Evolutionary conservation across 1,140 invertebrate genomes (phyloP), one percentile per base, ranked within the genome.

Genomic region (Calephelis virginiensis): DNA sequence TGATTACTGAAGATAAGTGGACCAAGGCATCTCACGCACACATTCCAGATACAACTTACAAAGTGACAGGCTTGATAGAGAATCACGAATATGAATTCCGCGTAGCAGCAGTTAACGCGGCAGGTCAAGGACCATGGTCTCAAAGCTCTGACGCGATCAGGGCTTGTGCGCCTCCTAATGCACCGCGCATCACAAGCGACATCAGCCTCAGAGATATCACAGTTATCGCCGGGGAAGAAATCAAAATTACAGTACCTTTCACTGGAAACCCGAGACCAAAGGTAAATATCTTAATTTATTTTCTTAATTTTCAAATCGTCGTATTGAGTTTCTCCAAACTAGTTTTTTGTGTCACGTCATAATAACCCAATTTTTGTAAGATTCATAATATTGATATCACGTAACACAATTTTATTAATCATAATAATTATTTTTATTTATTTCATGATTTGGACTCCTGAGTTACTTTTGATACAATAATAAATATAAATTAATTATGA

Each of bases 31-130:
- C 95, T 10, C 97, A 97, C 80, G 94, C 96, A 17, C 92, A 95
- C 74, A 94, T 98, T 73, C 95, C 95, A 64, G 97, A 98, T 75
- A 93, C 96, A 3, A 95, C 94, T 5, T 95, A 95, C 80, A 96
- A 94, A 76, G 96, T 98, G 11, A 95, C 94, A 59, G 97, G 96
- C 70, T 91, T 99, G 12, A 96, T 97, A 68, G 97, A 99, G 85
- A 98, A 99, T 84, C 96, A 97, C 64, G 97, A 98, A 82, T 99
- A 99, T 81, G 98, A 99, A 85, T 99, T 99, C 93, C 93, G 98
- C 66, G 98, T 99, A 0, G 95, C 97, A 7, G 98, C 98, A 37
- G 92, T 98, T n/a, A 99, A 99, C 90, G 97, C 97, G 47, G 98
- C 98, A 40, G 98, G 98, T 0, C 96, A 97, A 86, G 98, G 98